Evolutionary conservation across 2,797 vertebrate genomes (phyloP).

Genomic region (Malacoctenus gilli): DNA sequence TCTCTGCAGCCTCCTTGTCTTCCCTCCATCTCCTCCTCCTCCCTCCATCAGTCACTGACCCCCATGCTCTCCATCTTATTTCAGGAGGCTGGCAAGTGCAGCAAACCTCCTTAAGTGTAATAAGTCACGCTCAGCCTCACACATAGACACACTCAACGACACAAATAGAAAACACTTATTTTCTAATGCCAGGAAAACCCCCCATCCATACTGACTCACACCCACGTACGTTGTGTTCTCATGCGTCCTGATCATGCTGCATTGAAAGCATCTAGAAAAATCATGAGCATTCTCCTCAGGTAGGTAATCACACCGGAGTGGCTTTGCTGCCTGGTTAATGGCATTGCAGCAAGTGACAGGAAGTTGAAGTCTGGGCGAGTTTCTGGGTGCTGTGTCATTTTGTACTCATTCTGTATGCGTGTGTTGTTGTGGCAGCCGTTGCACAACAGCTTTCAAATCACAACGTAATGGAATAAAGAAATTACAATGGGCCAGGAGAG

Average conservation of each 20-base stretch:
- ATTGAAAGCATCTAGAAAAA: constrained; percentile 39
- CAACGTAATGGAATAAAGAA: constrained; percentile 16
- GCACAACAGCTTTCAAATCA: constrained; percentile 9
- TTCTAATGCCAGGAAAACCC: no score
- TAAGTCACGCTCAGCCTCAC: constrained; percentile 43
- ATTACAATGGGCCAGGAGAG: constrained; percentile 13
- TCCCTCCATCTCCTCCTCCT: constrained; percentile 14
- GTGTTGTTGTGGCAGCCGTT: constrained; percentile 6
- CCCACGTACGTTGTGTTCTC: constrained; percentile 16
- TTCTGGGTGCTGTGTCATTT: constrained; percentile 20
- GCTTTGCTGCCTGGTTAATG: constrained; percentile 46
- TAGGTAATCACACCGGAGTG: constrained; percentile 50
- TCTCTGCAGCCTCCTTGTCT: constrained; percentile 15
- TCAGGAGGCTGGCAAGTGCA: constrained; percentile 10
- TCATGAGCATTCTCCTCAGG: constrained; percentile 53
- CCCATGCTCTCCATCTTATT: constrained; percentile 40
- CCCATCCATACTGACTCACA: no score
- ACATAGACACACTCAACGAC: constrained; percentile 38
- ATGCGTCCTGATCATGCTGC: constrained; percentile 27
- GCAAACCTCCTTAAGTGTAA: constrained; percentile 20
- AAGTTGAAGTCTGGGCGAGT: constrained; percentile 22
- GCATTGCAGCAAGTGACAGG: constrained; percentile 40
- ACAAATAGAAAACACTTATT: no score
- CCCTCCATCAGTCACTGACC: constrained; percentile 42
- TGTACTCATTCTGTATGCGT: constrained; percentile 20